Percentiles rank a stretch among this genome's conserved stretches.
Conservation (phyloP, 2,797 vertebrate genomes). For the Tokudaia tokunoshimensis region DNA sequence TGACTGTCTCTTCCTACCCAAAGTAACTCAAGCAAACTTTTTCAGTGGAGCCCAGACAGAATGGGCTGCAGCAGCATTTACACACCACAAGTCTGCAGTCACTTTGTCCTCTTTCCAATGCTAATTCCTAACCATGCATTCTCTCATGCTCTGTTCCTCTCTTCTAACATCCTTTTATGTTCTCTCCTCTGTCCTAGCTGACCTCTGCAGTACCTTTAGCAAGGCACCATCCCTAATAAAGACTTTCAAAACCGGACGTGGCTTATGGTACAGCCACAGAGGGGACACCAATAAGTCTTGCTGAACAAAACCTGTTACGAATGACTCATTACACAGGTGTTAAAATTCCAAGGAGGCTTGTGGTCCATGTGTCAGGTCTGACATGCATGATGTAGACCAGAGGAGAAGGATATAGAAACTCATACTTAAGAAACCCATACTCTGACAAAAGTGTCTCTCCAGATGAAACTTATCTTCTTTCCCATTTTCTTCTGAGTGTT, state of each 20-base stretch:
- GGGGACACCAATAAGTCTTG: not conserved
- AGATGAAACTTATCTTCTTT: not conserved
- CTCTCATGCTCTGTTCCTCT: not conserved
- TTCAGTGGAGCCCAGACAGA: not conserved
- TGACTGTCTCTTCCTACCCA: not conserved
- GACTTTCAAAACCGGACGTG: not conserved
- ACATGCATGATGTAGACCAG: not conserved
- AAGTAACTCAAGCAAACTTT: not conserved
- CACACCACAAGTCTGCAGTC: not conserved
- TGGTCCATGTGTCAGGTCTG: not conserved
- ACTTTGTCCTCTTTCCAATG: not conserved
- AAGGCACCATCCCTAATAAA: not conserved
- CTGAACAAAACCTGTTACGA: not conserved
- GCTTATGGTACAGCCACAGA: not conserved
- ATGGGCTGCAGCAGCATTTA: not conserved
- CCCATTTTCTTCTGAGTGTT: slow-evolving; percentile 52
- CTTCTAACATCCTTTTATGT: not conserved
- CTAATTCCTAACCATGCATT: not conserved
- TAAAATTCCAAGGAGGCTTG: not conserved
- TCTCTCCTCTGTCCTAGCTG: not conserved
- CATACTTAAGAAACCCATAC: not conserved
- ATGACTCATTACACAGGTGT: not conserved
- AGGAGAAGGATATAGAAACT: not conserved
- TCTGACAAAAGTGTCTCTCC: not conserved
- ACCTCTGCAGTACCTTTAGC: not conserved